Conservation (phyloP, 2,113 vertebrate genomes). For the Sebastes fasciatus region DNA sequence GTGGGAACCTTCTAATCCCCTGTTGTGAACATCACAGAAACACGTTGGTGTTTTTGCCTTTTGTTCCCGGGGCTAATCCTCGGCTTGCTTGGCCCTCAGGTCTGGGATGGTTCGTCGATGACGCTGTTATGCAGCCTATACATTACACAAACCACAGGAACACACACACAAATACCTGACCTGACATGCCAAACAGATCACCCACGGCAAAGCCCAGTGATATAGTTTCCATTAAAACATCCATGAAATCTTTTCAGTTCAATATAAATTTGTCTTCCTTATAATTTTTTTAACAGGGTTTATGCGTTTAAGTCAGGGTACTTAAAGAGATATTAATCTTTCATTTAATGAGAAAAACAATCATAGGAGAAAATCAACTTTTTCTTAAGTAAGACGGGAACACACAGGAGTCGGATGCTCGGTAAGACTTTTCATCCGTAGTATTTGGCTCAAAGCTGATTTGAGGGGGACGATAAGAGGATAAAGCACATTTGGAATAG, state of each 20-base stretch:
- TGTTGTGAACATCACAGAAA: constrained; percentile 77
- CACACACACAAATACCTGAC: constrained; percentile 20
- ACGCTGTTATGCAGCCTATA: constrained; percentile 26
- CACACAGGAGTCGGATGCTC: neutral
- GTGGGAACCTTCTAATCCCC: constrained; percentile 76
- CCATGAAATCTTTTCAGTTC: neutral
- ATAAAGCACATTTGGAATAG: constrained; percentile 13
- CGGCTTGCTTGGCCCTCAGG: constrained; percentile 48
- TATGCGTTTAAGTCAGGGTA: neutral
- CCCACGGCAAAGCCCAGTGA: too few species aligned
- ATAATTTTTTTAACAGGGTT: neutral
- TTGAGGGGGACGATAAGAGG: constrained; percentile 33
- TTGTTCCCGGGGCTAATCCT: constrained; percentile 73
- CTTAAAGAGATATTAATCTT: neutral
- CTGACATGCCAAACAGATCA: constrained; percentile 10
- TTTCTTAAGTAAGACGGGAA: neutral
- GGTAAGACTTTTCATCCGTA: neutral
- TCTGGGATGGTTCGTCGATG: constrained; percentile 46
- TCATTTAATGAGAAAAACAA: neutral
- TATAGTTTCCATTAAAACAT: neutral
- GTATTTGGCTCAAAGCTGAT: constrained; percentile 20
- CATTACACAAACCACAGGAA: constrained; percentile 35
- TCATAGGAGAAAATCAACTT: neutral
- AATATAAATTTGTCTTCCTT: neutral
- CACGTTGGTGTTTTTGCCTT: constrained; percentile 72